Evolutionary conservation across 2,888 invertebrate species (phyloP), one percentile per base, ranked within the genome.

Genomic region (Pollenia angustigena): DNA sequence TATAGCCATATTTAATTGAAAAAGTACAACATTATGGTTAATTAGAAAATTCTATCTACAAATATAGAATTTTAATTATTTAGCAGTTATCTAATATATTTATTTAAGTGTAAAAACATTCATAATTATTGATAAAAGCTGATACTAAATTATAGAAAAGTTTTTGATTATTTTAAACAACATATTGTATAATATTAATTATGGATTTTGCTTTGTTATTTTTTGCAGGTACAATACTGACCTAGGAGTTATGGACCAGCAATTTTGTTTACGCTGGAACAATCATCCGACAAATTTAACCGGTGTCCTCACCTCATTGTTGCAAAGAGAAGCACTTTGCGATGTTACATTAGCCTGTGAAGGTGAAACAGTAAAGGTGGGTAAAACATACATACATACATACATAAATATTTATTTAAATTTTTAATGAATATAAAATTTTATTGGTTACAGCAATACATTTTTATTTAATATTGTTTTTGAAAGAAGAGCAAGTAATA

Each of bases 191-290:
- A 32, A 44, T 9, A 62, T 50, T 50, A 52, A 46, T 69, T 69
- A 76, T 18, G n/a, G 10, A 56, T 42, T 11, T 60, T 16, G 6
- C 18, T 80, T 79, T 44, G 8, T 50, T 68, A 80, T 79, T 4
- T 44, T 58, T 44, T 68, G 8, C 78, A 93, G 93, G 92, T 93
- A 92, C 93, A 93, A 92, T 92, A 93, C 93, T 93, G 93, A 93
- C 93, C 93, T 93, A 93, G 93, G 93, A 93, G 93, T 96, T 96
- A 95, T 94, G 94, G 94, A 94, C 92, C 94, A 94, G 93, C 97
- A 97, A 95, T 98, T 97, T 95, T 97, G 97, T 95, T 96, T 98
- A 94, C 96, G 97, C 95, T 98, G 97, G 97, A 97, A 97, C 95
- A 98, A 97, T 95, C 97, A 97, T 95, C 97, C 97, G 93, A 96